Conservation (phyloP, 2,113 vertebrate species). For the Python bivittatus region DNA sequence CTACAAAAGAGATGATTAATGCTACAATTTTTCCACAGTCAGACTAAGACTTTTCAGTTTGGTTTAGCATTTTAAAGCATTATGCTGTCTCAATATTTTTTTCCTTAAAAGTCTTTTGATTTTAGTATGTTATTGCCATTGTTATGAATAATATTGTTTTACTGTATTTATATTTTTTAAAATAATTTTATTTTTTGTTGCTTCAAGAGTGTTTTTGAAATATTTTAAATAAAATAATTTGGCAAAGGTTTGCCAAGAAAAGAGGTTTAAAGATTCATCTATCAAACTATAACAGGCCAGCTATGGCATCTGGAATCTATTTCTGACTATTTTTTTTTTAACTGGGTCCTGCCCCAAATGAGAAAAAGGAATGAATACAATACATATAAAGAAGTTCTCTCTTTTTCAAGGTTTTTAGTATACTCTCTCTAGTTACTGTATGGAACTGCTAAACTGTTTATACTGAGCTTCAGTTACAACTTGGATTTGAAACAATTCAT, state of each 20-base stretch:
- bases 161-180: neutral
- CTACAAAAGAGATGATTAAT: no score
- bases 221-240: neutral
- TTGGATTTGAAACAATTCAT: conserved; percentile 53
- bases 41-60: no score
- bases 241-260: neutral
- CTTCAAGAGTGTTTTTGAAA: neutral
- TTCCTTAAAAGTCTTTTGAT: no score
- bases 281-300: neutral
- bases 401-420: conserved; percentile 55
- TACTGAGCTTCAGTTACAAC: conserved; percentile 57
- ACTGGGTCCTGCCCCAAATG: neutral
- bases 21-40: no score
- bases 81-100: no score
- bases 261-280: neutral
- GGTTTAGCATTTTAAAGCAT: no score
- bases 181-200: neutral
- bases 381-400: neutral
- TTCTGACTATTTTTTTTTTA: neutral
- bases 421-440: conserved; percentile 52
- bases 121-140: neutral
- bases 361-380: neutral
- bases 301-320: neutral
- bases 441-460: conserved; percentile 51
- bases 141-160: neutral